Evolutionary conservation across 2,113 vertebrate genomes (phyloP), one percentile per base, ranked within the genome.

Genomic region (Hippocampus mohnikei): DNA sequence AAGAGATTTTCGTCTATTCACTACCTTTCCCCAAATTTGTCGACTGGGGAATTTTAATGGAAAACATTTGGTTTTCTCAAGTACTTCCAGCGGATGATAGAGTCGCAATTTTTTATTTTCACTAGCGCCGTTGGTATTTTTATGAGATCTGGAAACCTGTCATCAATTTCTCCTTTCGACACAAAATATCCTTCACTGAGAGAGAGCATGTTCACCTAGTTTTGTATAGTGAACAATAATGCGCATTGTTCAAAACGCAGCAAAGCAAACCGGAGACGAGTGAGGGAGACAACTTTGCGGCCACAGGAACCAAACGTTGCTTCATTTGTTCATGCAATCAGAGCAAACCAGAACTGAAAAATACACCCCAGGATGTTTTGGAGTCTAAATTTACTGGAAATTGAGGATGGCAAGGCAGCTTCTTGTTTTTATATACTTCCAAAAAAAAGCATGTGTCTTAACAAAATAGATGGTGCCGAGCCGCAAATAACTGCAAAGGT

Each of bases 301-400:
- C 88, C 87, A 79, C 90, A 92, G 87, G 87, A 90, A 89, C 88
- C 85, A 90, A 91, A 91, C 86, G 87, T 88, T 86, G 85, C 90
- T 89, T 87, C 84, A 90, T 88, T 88, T 87, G 86, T 77, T 85
- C 81, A 84, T 80, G 84, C 83, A 91, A 90, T 90, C 88, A 91
- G 42, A 91, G 90, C 81, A 84, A 91, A 86, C 84, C 83, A 87
- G 77, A 65, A 82, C 81, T 81, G 76, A 82, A 81, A 89, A 87
- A 88, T 69, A 67, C 62, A 68, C 71, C 81, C 84, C 70, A 61
- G 77, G 79, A 81, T 80, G 75, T 69, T 66, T 58, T 76, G 75
- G 74, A 81, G 89, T 71, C 52, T 68, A 70, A 78, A 84, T 81
- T 92, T 89, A 91, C 91, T 91, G 91, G 90, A 92, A 92, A 84